Percentiles rank a stretch among this genome's conserved stretches.
Conservation (phyloP, 1,140 invertebrate species). For the Drosophila carrolli region DNA sequence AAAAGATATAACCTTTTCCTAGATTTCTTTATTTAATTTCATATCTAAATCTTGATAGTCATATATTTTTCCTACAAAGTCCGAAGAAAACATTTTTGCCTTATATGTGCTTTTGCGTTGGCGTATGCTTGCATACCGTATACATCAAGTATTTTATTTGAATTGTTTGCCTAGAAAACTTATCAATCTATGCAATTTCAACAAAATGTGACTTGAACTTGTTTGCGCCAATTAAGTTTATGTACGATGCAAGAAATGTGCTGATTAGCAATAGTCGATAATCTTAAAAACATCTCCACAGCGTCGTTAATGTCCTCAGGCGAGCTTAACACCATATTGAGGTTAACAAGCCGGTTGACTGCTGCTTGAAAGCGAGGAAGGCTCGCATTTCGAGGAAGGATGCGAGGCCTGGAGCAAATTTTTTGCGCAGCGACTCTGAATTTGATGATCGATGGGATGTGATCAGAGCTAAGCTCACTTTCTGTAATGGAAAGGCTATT, state of each 20-base stretch:
- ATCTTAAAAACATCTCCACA: constrained; percentile 42
- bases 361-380: neutral
- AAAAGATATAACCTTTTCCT: neutral
- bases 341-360: neutral
- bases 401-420: too few species aligned
- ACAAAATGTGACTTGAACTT: constrained; percentile 70
- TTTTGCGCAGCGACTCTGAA: too few species aligned
- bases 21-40: too few species aligned
- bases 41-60: too few species aligned
- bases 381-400: too few species aligned
- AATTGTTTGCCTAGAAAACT: constrained; percentile 56
- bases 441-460: too few species aligned
- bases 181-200: constrained; percentile 66
- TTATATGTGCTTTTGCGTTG: constrained; percentile 5
- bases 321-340: neutral
- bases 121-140: constrained; percentile 3
- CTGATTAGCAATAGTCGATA: constrained; percentile 81
- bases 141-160: constrained; percentile 41
- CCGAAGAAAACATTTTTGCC: neutral
- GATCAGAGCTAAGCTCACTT: neutral
- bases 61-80: neutral
- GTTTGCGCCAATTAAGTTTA: constrained; percentile 78
- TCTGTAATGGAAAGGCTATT: neutral
- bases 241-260: constrained; percentile 71
- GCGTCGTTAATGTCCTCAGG: neutral